Percentiles rank a stretch among this genome's conserved stretches.
phyloP scores from a whole-genome alignment of 2,113 vertebrate species.

The Glareola pratincola region DNA sequence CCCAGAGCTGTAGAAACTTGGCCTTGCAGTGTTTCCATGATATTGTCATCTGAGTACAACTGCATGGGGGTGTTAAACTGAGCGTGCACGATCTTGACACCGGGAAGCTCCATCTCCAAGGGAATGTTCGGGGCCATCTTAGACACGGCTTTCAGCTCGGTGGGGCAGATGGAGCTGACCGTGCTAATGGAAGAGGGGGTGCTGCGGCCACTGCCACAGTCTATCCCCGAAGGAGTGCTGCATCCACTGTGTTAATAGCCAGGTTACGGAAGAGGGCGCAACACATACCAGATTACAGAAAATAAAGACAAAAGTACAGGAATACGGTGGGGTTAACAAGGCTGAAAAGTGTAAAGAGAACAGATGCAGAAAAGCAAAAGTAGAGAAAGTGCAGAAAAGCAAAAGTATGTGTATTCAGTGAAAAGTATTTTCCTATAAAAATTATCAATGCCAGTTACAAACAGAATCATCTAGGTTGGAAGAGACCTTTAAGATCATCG shows the following conservation, averaged over 20 bases:
- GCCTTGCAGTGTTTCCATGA: conserved; percentile 82
- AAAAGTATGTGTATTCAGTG: not conserved
- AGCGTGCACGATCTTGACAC: conserved; percentile 82
- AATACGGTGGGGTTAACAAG: conserved; percentile 46
- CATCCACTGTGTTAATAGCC: conserved; percentile 72
- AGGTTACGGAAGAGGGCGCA: not conserved
- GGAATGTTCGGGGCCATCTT: conserved; percentile 82
- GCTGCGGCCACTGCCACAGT: conserved; percentile 77
- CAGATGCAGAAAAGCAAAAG: not conserved
- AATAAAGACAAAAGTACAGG: conserved; percentile 48
- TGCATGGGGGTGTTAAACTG: conserved; percentile 85
- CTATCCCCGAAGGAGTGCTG: conserved; percentile 77
- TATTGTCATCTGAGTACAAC: conserved; percentile 84
- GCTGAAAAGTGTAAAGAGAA: not conserved
- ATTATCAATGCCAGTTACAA: not conserved
- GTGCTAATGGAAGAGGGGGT: conserved; percentile 79
- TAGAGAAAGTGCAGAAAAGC: not conserved
- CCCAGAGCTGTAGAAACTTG: conserved; percentile 83
- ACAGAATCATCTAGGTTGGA: not conserved
- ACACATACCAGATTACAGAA: not conserved
- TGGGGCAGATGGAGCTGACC: conserved; percentile 77
- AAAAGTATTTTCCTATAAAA: not conserved
- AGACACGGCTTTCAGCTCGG: conserved; percentile 78
- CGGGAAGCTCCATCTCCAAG: conserved; percentile 82
- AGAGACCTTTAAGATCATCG: not conserved